These are phyloP conservation scores for Brachyhypopomus occidentalis DNA, from an alignment of 2,113 vertebrate species.

Conservation along the genomic window DNA sequence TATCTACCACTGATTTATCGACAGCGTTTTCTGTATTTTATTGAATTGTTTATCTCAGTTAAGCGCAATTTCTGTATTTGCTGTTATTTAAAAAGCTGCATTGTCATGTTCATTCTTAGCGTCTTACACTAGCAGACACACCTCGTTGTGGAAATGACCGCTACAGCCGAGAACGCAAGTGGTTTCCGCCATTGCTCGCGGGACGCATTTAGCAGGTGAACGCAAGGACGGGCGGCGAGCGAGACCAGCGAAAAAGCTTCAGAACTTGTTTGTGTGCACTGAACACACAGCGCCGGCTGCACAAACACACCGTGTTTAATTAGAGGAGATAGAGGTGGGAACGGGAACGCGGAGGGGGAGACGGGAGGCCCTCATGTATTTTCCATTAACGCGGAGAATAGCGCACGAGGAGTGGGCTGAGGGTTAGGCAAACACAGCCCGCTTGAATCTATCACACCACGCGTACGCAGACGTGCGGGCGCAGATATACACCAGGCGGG, in stretches of 20 bases:
- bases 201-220: constrained; percentile 59
- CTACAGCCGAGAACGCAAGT: constrained; percentile 8
- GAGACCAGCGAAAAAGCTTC: constrained; percentile 45
- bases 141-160: constrained; percentile 24
- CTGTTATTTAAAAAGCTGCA: constrained; percentile 5
- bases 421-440: constrained; percentile 59
- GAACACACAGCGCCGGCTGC: constrained; percentile 62
- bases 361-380: constrained; percentile 66
- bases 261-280: constrained; percentile 64
- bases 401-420: constrained; percentile 57
- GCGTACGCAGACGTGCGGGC: not conserved
- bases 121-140: constrained; percentile 11
- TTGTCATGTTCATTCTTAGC: not conserved
- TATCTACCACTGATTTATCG: no score
- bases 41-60: not conserved
- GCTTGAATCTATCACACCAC: constrained; percentile 42
- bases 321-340: constrained; percentile 54
- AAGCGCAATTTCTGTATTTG: not conserved
- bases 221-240: constrained; percentile 55
- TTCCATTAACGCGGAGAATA: constrained; percentile 69
- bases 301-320: constrained; percentile 73
- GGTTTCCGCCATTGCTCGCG: constrained; percentile 28
- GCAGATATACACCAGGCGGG: constrained; percentile 11
- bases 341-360: constrained; percentile 42
- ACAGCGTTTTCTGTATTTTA: not conserved